phyloP scores from a whole-genome alignment of 2,113 vertebrate species.

The Psittacula cyanocephala region DNA sequence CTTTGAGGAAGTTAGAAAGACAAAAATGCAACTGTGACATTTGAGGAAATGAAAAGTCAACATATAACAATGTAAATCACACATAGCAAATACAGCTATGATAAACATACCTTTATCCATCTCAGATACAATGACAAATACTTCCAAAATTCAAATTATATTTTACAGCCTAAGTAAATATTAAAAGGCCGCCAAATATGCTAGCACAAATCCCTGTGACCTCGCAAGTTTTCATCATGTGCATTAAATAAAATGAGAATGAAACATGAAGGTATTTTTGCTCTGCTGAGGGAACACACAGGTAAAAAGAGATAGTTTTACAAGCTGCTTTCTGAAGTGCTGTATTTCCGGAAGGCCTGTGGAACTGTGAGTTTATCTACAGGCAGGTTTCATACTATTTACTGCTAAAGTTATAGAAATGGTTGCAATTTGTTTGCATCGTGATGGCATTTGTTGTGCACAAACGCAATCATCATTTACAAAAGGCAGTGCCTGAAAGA shows the following conservation, averaged over 20 bases:
- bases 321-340: neutral
- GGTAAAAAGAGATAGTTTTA: conserved; percentile 6
- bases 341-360: neutral
- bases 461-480: neutral
- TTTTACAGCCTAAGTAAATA: conserved; percentile 67
- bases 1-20: conserved; percentile 46
- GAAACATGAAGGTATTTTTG: conserved; percentile 54
- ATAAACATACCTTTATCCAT: conserved; percentile 70
- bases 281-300: neutral
- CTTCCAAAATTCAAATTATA: conserved; percentile 68
- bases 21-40: conserved; percentile 63
- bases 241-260: conserved; percentile 59
- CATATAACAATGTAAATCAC: conserved; percentile 69
- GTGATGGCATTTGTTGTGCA: neutral
- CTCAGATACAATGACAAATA: conserved; percentile 67
- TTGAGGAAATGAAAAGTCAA: conserved; percentile 67
- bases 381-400: neutral
- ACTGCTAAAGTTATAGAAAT: neutral
- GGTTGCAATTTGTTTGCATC: neutral
- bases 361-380: neutral
- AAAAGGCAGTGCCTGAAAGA: neutral
- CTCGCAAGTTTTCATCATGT: conserved; percentile 31
- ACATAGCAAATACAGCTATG: conserved; percentile 64
- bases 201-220: conserved; percentile 46
- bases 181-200: conserved; percentile 60